Conservation (phyloP, 2,113 vertebrate species). For the Laticauda laticaudata region DNA sequence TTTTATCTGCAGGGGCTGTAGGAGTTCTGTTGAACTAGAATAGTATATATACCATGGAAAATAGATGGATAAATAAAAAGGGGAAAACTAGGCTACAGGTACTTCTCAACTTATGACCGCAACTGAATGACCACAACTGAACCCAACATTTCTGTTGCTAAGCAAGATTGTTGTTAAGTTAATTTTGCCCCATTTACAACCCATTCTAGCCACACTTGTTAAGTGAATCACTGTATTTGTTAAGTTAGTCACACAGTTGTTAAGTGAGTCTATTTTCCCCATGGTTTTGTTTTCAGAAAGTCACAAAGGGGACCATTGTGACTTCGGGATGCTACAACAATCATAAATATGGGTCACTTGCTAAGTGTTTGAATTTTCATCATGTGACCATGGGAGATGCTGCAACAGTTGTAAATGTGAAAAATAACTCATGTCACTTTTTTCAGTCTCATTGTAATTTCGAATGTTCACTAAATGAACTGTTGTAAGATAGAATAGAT, state of each 20-base stretch:
- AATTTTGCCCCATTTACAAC: too few relatives aligned
- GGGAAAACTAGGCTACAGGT: not conserved
- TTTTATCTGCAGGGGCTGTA: not conserved
- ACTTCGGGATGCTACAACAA: not conserved
- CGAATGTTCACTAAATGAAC: not conserved
- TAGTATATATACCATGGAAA: not conserved
- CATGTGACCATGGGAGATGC: not conserved
- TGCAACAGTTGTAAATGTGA: not conserved
- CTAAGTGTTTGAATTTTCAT: not conserved
- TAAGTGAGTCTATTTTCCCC: too few relatives aligned
- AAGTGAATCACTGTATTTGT: too few relatives aligned
- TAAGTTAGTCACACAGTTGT: too few relatives aligned
- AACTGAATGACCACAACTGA: too few relatives aligned
- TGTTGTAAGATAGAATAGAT: not conserved
- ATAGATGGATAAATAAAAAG: not conserved
- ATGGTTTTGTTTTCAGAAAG: too few relatives aligned
- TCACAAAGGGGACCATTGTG: too few relatives aligned
- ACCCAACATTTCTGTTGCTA: too few relatives aligned
- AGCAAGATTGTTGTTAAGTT: too few relatives aligned
- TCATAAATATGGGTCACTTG: not conserved
- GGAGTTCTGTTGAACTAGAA: not conserved
- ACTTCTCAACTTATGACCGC: not conserved
- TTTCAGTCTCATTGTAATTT: not conserved
- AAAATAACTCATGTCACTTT: not conserved
- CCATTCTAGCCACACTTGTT: too few relatives aligned